phyloP scores from a whole-genome alignment of 2,113 vertebrate species.

The Meles meles region DNA sequence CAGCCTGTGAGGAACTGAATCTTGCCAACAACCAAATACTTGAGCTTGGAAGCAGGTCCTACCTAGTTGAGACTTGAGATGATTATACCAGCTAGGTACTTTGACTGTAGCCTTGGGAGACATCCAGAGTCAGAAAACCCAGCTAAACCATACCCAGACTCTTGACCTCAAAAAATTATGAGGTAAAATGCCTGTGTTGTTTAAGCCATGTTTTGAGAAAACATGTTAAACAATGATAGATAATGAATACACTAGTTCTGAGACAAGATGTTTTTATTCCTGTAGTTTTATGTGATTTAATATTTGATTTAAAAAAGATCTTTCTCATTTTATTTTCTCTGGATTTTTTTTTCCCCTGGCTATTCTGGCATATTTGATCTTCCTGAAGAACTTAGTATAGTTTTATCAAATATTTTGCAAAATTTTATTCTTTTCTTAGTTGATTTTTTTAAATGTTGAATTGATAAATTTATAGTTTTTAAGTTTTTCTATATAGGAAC shows the following conservation, averaged over 20 bases:
- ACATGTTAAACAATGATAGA: background rate
- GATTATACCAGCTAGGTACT: background rate
- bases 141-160: background rate
- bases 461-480: background rate
- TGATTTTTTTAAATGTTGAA: background rate
- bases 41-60: background rate
- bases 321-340: background rate
- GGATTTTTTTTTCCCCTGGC: background rate
- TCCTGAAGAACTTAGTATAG: background rate
- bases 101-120: background rate
- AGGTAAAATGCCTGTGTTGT: background rate
- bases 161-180: background rate
- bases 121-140: background rate
- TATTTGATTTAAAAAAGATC: background rate
- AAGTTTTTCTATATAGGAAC: background rate
- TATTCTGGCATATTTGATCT: background rate
- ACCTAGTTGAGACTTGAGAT: background rate
- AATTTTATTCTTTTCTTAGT: background rate
- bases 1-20: background rate
- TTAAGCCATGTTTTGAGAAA: background rate
- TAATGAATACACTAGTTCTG: background rate
- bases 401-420: background rate
- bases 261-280: background rate
- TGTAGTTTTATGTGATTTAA: background rate
- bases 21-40: background rate